Evolutionary conservation across 2,888 invertebrate genomes (phyloP).

Genomic region (Boloria selene): DNA sequence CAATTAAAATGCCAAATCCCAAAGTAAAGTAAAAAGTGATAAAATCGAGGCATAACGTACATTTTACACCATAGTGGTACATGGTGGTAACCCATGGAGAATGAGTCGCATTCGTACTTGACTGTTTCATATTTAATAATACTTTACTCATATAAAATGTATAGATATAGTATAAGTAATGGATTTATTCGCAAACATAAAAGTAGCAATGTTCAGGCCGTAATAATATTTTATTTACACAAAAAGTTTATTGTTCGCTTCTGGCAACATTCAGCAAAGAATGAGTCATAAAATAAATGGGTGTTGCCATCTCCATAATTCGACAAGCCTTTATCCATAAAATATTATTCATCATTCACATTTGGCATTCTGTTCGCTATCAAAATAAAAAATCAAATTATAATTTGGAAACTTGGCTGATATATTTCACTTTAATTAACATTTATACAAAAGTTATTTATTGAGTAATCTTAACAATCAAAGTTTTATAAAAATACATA

Average conservation of each 20-base stretch:
- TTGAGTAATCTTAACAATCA: not conserved
- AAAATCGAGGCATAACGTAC: too few species aligned
- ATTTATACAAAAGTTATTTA: conserved; percentile 11
- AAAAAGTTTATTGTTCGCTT: conserved; percentile 35
- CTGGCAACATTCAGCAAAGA: conserved; percentile 33
- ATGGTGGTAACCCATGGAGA: not conserved
- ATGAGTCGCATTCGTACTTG: too few species aligned
- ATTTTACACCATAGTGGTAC: not conserved
- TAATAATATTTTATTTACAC: conserved; percentile 34
- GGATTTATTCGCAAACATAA: conserved; percentile 23
- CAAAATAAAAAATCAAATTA: conserved; percentile 22
- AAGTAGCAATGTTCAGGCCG: conserved; percentile 28
- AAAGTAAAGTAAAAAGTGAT: too few species aligned
- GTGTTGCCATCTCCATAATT: conserved; percentile 40
- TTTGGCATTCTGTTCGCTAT: conserved; percentile 21
- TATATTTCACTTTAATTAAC: conserved; percentile 21
- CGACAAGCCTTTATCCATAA: conserved; percentile 39
- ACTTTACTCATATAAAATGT: not conserved
- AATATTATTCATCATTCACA: conserved; percentile 38
- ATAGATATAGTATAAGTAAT: conserved; percentile 13
- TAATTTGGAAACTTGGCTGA: conserved; percentile 4
- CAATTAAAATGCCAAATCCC: too few species aligned
- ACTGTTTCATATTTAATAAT: conserved; percentile 4
- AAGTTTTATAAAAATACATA: not conserved
- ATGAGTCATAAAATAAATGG: conserved; percentile 39